These are phyloP conservation scores for Reinhardtius hippoglossoides DNA, from an alignment of 2,113 vertebrate genomes.

Conservation along the genomic window DNA sequence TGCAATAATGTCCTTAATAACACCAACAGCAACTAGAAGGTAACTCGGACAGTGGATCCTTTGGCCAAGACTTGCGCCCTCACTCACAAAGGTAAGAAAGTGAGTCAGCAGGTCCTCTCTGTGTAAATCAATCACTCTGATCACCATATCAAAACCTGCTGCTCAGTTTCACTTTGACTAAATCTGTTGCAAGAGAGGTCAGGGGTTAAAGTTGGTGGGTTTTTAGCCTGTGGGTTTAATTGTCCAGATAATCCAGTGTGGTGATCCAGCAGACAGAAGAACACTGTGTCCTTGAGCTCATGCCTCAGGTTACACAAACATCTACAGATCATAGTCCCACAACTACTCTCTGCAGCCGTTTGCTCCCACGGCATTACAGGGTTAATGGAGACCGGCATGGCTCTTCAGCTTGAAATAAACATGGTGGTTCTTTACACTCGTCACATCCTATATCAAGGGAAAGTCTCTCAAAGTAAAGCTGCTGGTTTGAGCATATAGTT, in stretches of 20 bases:
- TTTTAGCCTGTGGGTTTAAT: conserved; percentile 28
- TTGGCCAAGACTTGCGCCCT: too few relatives aligned
- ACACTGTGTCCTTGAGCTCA: conserved; percentile 37
- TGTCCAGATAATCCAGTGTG: conserved; percentile 28
- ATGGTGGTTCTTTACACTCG: background rate
- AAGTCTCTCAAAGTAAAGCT: background rate
- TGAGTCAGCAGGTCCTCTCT: background rate
- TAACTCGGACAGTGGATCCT: too few relatives aligned
- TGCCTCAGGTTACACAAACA: conserved; percentile 43
- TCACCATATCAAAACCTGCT: too few relatives aligned
- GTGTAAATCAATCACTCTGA: background rate
- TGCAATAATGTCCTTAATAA: too few relatives aligned
- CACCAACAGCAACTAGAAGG: too few relatives aligned
- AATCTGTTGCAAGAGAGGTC: conserved; percentile 20
- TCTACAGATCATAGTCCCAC: conserved; percentile 26
- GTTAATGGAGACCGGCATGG: conserved; percentile 21
- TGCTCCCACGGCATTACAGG: conserved; percentile 23
- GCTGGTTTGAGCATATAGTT: background rate
- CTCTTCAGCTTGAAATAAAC: conserved; percentile 8
- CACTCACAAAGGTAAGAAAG: too few relatives aligned
- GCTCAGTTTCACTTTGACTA: too few relatives aligned
- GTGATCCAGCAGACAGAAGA: conserved; percentile 36
- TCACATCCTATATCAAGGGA: background rate
- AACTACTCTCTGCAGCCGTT: conserved; percentile 9
- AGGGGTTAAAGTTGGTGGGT: conserved; percentile 4